Evolutionary conservation across 2,113 vertebrate genomes (phyloP).

Genomic region (Brienomyrus longianalis): DNA sequence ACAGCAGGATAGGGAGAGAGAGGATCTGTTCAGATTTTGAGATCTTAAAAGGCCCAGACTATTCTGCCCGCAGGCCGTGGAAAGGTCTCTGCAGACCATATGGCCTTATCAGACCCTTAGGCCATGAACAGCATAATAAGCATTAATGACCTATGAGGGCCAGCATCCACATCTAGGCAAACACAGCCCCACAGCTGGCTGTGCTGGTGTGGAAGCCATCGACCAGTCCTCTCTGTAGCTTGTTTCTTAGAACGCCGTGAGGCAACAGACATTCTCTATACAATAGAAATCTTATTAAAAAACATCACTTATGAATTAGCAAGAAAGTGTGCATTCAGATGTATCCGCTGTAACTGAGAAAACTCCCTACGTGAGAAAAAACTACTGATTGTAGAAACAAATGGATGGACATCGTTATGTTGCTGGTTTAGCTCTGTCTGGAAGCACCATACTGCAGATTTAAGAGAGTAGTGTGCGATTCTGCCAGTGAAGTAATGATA

Average conservation of each 20-base stretch:
- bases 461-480: background rate
- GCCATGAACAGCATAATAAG: background rate
- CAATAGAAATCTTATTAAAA: background rate
- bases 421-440: background rate
- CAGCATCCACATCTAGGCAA: background rate
- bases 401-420: background rate
- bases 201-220: background rate
- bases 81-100: slow-evolving; percentile 7
- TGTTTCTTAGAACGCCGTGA: background rate
- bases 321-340: background rate
- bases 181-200: background rate
- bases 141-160: background rate
- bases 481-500: background rate
- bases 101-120: background rate
- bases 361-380: background rate
- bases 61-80: background rate
- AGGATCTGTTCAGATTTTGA: background rate
- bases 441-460: background rate
- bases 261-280: background rate
- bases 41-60: background rate
- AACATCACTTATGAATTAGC: background rate
- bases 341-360: background rate
- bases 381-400: background rate
- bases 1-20: background rate
- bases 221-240: background rate